A percentile compares a stretch with the other conserved stretches of the same genome.
These are phyloP conservation scores for Engystomops pustulosus DNA, from an alignment of 2,113 vertebrate genomes.

Conservation along the genomic window DNA sequence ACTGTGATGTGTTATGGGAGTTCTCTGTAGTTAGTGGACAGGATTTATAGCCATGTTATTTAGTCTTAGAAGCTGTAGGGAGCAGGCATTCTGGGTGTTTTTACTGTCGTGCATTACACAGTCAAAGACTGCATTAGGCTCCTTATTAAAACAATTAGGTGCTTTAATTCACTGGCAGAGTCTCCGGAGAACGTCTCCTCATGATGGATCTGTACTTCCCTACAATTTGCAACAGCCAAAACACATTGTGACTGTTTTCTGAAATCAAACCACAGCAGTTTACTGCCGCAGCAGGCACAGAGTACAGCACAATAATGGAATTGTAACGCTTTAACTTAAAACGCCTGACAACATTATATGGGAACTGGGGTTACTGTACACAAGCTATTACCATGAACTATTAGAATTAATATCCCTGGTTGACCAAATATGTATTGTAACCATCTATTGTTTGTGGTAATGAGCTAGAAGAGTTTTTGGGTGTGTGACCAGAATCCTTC, in stretches of 20 bases:
- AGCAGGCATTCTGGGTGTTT: neutral
- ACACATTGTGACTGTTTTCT: neutral
- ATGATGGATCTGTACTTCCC: slow-evolving; percentile 11
- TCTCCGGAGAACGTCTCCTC: neutral
- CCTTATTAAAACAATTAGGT: slow-evolving; percentile 11
- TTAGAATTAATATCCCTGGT: too few species aligned
- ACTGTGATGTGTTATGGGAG: neutral
- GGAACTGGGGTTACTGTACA: slow-evolving; percentile 4
- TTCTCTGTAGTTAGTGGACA: neutral
- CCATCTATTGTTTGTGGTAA: too few species aligned
- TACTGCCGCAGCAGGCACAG: neutral
- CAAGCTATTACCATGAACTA: too few species aligned
- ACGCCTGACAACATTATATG: slow-evolving; percentile 12
- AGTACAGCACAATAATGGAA: slow-evolving; percentile 11
- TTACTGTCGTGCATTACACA: neutral
- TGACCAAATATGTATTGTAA: too few species aligned
- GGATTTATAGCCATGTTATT: slow-evolving; percentile 17
- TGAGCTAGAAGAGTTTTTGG: too few species aligned
- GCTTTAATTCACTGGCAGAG: neutral
- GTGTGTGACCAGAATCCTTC: too few species aligned
- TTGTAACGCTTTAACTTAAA: slow-evolving; percentile 5
- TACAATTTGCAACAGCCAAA: slow-evolving; percentile 18
- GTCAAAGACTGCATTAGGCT: neutral
- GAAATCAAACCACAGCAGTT: neutral
- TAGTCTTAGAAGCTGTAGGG: neutral